These are phyloP conservation scores for Popillia japonica DNA, from an alignment of 1,140 invertebrate species.

Conservation along the genomic window DNA sequence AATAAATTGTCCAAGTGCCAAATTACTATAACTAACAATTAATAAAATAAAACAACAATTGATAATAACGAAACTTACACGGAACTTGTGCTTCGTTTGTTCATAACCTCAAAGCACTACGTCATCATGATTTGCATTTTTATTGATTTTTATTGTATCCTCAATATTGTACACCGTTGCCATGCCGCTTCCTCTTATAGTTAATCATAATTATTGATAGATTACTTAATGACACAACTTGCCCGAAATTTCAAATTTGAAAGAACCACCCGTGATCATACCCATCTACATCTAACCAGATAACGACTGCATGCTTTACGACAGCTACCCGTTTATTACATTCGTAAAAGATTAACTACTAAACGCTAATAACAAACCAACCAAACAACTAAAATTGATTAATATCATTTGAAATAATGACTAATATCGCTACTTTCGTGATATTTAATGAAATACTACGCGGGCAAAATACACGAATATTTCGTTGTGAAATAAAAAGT, in stretches of 20 bases:
- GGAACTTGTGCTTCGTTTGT: neutral
- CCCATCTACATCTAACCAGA: neutral
- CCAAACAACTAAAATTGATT: neutral
- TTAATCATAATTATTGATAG: too few relatives aligned
- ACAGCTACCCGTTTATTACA: neutral
- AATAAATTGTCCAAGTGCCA: too few relatives aligned
- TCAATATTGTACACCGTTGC: too few relatives aligned
- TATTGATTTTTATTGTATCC: too few relatives aligned
- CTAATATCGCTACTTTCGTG: conserved; percentile 1
- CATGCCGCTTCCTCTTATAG: too few relatives aligned
- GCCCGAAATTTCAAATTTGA: too few relatives aligned
- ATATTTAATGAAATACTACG: neutral
- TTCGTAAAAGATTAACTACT: neutral
- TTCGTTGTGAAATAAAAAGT: neutral
- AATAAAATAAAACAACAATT: neutral
- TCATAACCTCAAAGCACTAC: too few relatives aligned
- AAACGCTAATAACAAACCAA: neutral
- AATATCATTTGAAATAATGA: neutral
- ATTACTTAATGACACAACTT: too few relatives aligned
- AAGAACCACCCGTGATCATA: too few relatives aligned
- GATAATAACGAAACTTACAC: neutral
- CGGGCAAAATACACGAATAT: neutral
- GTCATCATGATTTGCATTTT: too few relatives aligned
- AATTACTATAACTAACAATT: neutral
- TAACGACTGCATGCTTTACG: neutral